Evolutionary conservation across 64 coral and sea anemone genomes (phyloP).

Genomic region (Acropora tenuis): DNA sequence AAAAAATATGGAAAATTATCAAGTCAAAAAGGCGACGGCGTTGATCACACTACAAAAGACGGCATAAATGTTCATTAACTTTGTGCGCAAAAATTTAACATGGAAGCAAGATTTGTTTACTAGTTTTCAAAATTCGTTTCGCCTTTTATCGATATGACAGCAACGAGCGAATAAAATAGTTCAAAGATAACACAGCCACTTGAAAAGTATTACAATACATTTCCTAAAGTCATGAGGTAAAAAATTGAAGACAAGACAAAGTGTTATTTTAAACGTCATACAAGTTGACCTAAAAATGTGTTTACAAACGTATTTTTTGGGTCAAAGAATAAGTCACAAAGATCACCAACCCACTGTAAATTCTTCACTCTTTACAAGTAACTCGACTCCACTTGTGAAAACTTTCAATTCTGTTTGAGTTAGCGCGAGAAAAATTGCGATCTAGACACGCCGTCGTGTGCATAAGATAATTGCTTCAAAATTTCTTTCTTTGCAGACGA

Average conservation of each 20-base stretch:
- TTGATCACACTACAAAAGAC: background rate
- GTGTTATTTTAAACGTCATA: slow-evolving; percentile 15
- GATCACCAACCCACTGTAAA: background rate
- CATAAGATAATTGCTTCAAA: background rate
- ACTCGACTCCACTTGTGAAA: background rate
- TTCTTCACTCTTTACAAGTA: background rate
- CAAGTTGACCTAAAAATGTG: background rate
- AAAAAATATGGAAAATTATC: background rate
- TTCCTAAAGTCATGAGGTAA: background rate
- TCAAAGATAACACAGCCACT: background rate
- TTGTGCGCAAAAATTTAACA: background rate
- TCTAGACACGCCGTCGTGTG: too few relatives aligned
- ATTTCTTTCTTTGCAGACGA: background rate
- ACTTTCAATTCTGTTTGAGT: background rate
- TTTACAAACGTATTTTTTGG: background rate
- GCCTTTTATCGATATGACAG: background rate
- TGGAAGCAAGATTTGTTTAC: slow-evolving; percentile 27
- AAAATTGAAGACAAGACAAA: background rate
- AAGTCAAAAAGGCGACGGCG: background rate
- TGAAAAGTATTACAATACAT: background rate
- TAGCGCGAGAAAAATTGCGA: too few relatives aligned
- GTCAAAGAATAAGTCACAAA: slow-evolving; percentile 24
- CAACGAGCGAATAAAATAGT: background rate
- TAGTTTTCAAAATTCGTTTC: background rate
- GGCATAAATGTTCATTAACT: slow-evolving; percentile 12